A percentile compares a stretch with the other conserved stretches of the same genome.
Evolutionary conservation across 2,888 invertebrate genomes (phyloP).

Genomic region (Pyrrhosoma nymphula): DNA sequence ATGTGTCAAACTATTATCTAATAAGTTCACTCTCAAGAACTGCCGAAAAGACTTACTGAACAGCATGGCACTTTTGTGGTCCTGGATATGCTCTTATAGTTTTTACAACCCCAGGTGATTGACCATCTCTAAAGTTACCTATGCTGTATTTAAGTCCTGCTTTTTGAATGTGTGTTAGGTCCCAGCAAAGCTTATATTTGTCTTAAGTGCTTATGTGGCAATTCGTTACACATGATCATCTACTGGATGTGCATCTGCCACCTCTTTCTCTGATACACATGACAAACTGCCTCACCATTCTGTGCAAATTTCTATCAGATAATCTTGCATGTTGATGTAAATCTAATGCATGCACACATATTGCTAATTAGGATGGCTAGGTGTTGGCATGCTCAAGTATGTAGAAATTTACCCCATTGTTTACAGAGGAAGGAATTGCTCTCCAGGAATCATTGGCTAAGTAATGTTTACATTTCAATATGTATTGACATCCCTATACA

Average conservation of each 20-base stretch:
- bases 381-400: neutral
- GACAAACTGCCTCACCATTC: neutral
- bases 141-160: conserved; percentile 72
- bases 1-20: conserved; percentile 60
- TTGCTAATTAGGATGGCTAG: neutral
- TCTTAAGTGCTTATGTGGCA: conserved; percentile 68
- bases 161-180: conserved; percentile 45
- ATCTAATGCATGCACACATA: conserved; percentile 5
- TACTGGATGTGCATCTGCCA: neutral
- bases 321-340: conserved; percentile 56
- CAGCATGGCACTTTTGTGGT: conserved; percentile 68
- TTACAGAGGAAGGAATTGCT: conserved; percentile 65
- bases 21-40: conserved; percentile 66
- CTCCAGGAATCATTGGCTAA: conserved; percentile 50
- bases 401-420: neutral
- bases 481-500: neutral
- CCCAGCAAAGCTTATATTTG: conserved; percentile 38
- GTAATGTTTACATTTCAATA: conserved; percentile 28
- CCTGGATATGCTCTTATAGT: conserved; percentile 68
- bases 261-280: neutral
- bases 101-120: conserved; percentile 71
- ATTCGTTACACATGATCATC: conserved; percentile 72
- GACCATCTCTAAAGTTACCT: conserved; percentile 82
- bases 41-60: conserved; percentile 66
- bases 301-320: neutral